Evolutionary conservation across 1,140 invertebrate genomes (phyloP).

Genomic region (Neoseiulus cucumeris): DNA sequence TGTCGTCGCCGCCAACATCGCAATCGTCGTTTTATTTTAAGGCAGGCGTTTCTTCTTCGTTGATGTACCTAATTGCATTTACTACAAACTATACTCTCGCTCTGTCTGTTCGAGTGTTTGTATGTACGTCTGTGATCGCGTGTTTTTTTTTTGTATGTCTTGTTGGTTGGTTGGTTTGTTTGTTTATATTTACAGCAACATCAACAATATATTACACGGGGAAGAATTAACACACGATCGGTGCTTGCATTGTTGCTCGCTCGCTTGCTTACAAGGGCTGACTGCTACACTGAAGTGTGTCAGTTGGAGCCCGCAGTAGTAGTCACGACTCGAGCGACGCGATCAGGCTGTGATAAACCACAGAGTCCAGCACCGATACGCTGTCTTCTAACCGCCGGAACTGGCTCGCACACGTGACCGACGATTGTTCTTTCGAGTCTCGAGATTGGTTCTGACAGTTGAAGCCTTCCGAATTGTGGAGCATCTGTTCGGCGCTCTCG

Average conservation of each 20-base stretch:
- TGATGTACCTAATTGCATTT: too few relatives aligned
- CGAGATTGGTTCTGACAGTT: neutral
- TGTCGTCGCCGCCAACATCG: too few relatives aligned
- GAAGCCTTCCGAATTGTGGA: neutral
- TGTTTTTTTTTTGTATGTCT: too few relatives aligned
- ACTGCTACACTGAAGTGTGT: neutral
- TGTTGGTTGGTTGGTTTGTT: too few relatives aligned
- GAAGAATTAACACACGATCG: too few relatives aligned
- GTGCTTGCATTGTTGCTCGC: neutral
- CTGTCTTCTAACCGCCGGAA: constrained; percentile 3
- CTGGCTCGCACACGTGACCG: neutral
- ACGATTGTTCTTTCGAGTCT: neutral
- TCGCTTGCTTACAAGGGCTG: neutral
- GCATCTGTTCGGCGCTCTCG: neutral
- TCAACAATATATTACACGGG: too few relatives aligned
- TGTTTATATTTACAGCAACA: too few relatives aligned
- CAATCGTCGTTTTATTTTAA: too few relatives aligned
- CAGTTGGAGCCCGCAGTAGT: constrained; percentile 2
- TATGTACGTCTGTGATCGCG: too few relatives aligned
- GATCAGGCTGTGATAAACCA: constrained; percentile 20
- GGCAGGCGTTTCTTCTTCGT: too few relatives aligned
- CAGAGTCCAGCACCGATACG: constrained; percentile 17
- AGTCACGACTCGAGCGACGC: constrained; percentile 18
- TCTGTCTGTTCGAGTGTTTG: too few relatives aligned
- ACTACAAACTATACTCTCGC: too few relatives aligned